Evolutionary conservation across 1,140 invertebrate species (phyloP).

Genomic region (Drosophila repleta): DNA sequence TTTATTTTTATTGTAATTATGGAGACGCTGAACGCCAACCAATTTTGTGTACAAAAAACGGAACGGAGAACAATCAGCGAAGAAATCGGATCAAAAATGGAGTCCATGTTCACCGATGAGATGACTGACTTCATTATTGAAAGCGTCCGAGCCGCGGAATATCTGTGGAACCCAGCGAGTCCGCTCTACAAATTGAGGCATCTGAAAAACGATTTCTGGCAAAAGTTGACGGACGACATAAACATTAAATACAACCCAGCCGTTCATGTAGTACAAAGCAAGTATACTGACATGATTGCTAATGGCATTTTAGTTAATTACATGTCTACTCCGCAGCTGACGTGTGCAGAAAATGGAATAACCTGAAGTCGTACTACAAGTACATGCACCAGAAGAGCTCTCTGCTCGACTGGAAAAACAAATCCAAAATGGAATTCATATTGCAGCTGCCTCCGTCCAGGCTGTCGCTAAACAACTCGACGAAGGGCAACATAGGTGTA

Average conservation of each 20-base stretch:
- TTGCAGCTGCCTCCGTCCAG: not conserved
- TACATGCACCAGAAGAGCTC: constrained; percentile 12
- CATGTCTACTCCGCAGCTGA: not conserved
- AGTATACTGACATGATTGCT: not conserved
- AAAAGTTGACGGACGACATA: constrained; percentile 26
- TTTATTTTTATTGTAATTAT: constrained; percentile 2
- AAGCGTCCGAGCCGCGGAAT: constrained; percentile 23
- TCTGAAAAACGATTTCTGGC: constrained; percentile 24
- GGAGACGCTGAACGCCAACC: not conserved
- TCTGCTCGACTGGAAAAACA: constrained; percentile 32
- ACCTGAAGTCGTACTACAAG: constrained; percentile 31
- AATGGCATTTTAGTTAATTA: not conserved
- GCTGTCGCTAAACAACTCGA: not conserved
- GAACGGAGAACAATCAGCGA: not conserved
- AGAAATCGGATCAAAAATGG: constrained; percentile 1
- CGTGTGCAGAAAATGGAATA: constrained; percentile 27
- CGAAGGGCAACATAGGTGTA: not conserved
- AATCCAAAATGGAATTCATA: constrained; percentile 33
- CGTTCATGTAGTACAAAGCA: constrained; percentile 3
- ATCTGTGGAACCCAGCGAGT: constrained; percentile 19
- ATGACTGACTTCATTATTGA: constrained; percentile 30
- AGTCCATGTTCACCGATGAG: constrained; percentile 14
- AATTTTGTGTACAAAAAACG: not conserved
- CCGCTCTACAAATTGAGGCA: constrained; percentile 19
- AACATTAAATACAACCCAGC: constrained; percentile 16